Percentiles rank a stretch among this genome's conserved stretches.
Conservation (phyloP, 2,797 vertebrate genomes). For the Oryzias dopingdopingensis region DNA sequence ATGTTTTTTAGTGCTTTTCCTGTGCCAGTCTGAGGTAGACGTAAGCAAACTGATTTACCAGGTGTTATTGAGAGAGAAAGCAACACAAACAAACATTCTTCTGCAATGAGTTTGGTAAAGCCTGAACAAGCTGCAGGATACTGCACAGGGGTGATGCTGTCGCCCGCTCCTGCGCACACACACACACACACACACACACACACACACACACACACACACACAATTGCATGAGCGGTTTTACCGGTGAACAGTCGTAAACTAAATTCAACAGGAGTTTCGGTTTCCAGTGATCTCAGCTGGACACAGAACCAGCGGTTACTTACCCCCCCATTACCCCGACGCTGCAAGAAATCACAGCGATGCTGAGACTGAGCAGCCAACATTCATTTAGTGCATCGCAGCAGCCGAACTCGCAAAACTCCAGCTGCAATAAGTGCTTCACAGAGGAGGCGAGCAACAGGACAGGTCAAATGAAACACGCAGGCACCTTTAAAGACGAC, state of each 20-base stretch:
- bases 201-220: not conserved
- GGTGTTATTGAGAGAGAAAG: slow-evolving; percentile 26
- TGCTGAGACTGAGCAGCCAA: slow-evolving; percentile 36
- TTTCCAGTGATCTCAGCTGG: slow-evolving; percentile 45
- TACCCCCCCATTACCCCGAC: slow-evolving; percentile 36
- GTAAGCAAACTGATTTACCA: slow-evolving; percentile 54
- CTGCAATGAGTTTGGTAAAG: slow-evolving; percentile 23
- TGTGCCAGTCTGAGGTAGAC: slow-evolving; percentile 76
- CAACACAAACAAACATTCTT: slow-evolving; percentile 43
- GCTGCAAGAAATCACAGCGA: slow-evolving; percentile 37
- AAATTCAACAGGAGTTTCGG: slow-evolving; percentile 40
- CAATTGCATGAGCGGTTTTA: slow-evolving; percentile 48
- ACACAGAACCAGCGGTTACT: slow-evolving; percentile 24
- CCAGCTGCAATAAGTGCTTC: slow-evolving; percentile 61
- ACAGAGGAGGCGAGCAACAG: slow-evolving; percentile 39
- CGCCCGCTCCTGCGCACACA: slow-evolving; percentile 35
- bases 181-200: no score
- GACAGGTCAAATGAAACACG: slow-evolving; percentile 15
- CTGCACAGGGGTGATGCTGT: slow-evolving; percentile 32
- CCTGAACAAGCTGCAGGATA: slow-evolving; percentile 28
- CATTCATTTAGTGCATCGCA: slow-evolving; percentile 34
- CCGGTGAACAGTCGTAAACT: slow-evolving; percentile 45
- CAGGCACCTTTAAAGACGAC: slow-evolving; percentile 48
- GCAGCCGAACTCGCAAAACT: slow-evolving; percentile 34
- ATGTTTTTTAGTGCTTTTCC: slow-evolving; percentile 55